These are phyloP conservation scores for Heliangelus exortis DNA, from an alignment of 2,797 vertebrate species.

Conservation along the genomic window DNA sequence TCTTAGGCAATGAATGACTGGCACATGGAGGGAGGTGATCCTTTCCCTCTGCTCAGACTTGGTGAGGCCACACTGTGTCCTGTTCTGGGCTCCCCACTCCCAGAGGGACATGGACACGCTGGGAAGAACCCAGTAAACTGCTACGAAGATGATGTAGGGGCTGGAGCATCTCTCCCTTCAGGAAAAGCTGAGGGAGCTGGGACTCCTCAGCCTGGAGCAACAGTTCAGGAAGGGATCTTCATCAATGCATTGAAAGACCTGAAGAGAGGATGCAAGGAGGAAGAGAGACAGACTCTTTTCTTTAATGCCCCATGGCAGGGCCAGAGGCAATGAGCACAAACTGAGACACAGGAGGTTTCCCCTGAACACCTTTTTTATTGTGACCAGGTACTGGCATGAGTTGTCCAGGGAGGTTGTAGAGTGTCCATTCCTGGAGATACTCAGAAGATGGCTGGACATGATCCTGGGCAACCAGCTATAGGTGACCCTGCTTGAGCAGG, in stretches of 20 bases:
- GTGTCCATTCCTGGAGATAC: neutral
- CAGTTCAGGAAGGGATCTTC: neutral
- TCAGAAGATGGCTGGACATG: rapidly evolving
- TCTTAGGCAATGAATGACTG: neutral
- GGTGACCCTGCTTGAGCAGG: neutral
- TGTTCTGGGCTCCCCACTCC: neutral
- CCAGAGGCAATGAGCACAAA: neutral
- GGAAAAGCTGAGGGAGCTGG: neutral
- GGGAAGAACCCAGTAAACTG: neutral
- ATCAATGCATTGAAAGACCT: neutral
- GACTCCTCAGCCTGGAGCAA: neutral
- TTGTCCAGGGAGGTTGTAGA: neutral
- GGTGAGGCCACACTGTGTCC: neutral
- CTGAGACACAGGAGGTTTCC: neutral
- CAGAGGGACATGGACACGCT: neutral
- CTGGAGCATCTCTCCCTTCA: neutral
- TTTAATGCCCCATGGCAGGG: neutral
- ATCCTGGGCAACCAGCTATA: rapidly evolving
- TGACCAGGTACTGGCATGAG: neutral
- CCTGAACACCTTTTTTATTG: neutral
- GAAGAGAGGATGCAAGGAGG: neutral
- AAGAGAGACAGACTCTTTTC: neutral
- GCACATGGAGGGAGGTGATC: neutral
- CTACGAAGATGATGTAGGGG: neutral
- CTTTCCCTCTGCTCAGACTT: neutral